phyloP scores from a whole-genome alignment of 2,113 vertebrate species.

The Salvator merianae region DNA sequence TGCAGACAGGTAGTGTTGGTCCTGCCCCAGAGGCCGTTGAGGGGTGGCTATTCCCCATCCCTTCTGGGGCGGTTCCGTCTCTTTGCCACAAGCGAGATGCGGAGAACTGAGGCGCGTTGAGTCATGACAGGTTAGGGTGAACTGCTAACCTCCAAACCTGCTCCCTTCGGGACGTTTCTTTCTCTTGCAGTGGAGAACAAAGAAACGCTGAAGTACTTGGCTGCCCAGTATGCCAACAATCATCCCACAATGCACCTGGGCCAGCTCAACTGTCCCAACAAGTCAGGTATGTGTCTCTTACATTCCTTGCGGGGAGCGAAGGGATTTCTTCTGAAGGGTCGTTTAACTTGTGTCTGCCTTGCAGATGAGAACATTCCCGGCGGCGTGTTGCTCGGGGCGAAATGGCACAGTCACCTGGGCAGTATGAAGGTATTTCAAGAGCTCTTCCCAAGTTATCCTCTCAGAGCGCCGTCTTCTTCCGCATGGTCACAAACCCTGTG shows the following conservation, averaged over 20 bases:
- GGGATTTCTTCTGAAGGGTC: background rate
- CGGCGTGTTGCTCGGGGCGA: constrained; percentile 91
- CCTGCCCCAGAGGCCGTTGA: background rate
- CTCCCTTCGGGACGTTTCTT: background rate
- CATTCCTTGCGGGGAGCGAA: background rate
- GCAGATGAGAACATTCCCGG: constrained; percentile 81
- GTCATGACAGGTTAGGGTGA: too few relatives aligned
- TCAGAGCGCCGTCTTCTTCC: too few relatives aligned
- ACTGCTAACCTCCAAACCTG: background rate
- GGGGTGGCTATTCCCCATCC: accelerated
- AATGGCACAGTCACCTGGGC: constrained; percentile 92
- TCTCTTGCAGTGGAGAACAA: constrained; percentile 86
- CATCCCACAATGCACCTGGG: constrained; percentile 93
- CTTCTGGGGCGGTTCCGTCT: background rate
- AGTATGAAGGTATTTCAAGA: constrained; percentile 91
- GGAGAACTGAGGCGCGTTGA: background rate
- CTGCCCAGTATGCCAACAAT: constrained; percentile 90
- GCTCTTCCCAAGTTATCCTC: too few relatives aligned
- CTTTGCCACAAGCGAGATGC: background rate
- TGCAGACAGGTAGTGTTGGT: constrained; percentile 82
- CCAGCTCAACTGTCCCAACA: constrained; percentile 86
- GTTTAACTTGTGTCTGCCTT: constrained; percentile 25
- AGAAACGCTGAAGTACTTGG: constrained; percentile 91
- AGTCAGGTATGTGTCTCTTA: constrained; percentile 80
- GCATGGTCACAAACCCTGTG: background rate